Evolutionary conservation across 2,113 vertebrate species (phyloP).

Genomic region (Bettongia penicillata): DNA sequence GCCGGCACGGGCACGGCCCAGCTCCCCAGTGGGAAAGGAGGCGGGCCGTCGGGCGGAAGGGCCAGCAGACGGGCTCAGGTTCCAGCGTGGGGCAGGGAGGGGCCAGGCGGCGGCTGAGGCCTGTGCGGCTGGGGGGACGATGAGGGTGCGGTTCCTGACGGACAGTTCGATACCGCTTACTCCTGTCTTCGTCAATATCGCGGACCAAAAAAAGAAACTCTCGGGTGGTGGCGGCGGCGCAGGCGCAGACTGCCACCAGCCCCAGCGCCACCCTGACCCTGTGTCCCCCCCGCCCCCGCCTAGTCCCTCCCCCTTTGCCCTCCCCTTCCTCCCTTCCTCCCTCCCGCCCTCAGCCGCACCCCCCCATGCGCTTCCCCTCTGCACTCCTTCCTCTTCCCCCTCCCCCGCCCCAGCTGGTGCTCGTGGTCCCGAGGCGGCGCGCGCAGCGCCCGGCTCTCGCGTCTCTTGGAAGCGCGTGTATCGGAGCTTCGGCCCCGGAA

Average conservation of each 20-base stretch:
- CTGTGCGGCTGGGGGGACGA: conserved; percentile 37
- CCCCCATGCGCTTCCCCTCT: background rate
- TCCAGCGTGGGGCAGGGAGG: conserved; percentile 33
- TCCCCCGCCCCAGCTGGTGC: background rate
- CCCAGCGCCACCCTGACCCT: conserved; percentile 68
- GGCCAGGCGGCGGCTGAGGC: conserved; percentile 53
- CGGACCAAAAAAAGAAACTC: conserved; percentile 67
- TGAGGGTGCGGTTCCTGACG: conserved; percentile 59
- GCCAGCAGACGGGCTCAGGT: conserved; percentile 47
- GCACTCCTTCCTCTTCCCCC: background rate
- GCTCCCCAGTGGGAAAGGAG: conserved; percentile 71
- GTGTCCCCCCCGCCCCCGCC: conserved; percentile 61
- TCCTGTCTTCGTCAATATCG: conserved; percentile 82
- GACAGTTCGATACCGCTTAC: conserved; percentile 67
- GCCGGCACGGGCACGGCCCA: conserved; percentile 63
- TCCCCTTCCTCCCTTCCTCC: conserved; percentile 31
- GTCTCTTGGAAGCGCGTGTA: background rate
- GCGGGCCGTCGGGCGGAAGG: conserved; percentile 66
- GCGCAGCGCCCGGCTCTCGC: background rate
- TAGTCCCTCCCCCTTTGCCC: conserved; percentile 32
- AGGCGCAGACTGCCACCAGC: conserved; percentile 77
- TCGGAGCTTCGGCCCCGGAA: background rate
- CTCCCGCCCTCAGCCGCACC: background rate
- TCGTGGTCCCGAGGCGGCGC: background rate
- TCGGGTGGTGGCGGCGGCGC: conserved; percentile 25